A percentile compares a stretch with the other conserved stretches of the same genome.
These are phyloP conservation scores for Crotalus tigris DNA, from an alignment of 2,113 vertebrate genomes.

Conservation along the genomic window DNA sequence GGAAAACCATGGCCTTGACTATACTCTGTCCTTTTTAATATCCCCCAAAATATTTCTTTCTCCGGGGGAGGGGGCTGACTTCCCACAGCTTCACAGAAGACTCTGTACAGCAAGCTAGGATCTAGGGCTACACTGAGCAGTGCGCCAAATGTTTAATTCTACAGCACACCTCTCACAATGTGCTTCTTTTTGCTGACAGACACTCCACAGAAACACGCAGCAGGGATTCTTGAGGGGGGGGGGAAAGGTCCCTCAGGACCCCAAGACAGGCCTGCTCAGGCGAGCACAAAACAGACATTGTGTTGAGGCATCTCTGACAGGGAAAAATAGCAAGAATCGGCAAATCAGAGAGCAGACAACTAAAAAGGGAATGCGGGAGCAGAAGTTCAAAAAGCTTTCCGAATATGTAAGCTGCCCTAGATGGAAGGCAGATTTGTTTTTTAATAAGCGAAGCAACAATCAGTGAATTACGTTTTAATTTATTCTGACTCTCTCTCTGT, in stretches of 20 bases:
- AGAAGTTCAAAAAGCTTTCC: background rate
- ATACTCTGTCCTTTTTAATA: too few species aligned
- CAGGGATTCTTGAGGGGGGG: background rate
- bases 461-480: background rate
- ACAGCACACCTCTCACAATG: background rate
- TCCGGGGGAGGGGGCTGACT: too few species aligned
- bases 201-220: background rate
- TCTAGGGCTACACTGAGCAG: slow-evolving; percentile 24
- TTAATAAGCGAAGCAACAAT: too few species aligned
- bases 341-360: background rate
- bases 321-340: background rate
- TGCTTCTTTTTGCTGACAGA: background rate
- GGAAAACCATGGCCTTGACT: too few species aligned
- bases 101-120: background rate
- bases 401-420: too few species aligned
- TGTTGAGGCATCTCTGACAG: background rate
- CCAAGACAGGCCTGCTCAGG: slow-evolving; percentile 3
- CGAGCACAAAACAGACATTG: slow-evolving; percentile 5
- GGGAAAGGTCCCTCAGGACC: background rate
- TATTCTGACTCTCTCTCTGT: too few species aligned
- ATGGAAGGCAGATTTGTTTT: background rate
- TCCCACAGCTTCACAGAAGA: slow-evolving; percentile 2
- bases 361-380: accelerated
- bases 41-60: too few species aligned
- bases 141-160: background rate